Base-by-base conservation (phyloP, 2,888 invertebrate species). In the Noctua janthe region DNA sequence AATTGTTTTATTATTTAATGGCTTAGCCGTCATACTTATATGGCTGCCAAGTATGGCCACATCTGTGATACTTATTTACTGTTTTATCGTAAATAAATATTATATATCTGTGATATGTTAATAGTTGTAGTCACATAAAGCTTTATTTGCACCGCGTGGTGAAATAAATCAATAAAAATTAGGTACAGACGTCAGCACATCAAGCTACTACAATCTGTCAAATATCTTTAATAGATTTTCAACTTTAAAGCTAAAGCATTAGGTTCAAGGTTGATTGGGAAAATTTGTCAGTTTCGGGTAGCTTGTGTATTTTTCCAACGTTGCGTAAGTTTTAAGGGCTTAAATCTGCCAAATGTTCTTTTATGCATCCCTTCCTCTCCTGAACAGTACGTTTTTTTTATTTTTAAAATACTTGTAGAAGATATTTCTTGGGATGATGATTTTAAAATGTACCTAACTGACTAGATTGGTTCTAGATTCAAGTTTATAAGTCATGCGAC, bases 1-100 rank as follows among this genome's bases (percentile, higher is more conserved):
- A 59, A 54, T 54, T 54, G 54, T 54, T 54, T 51, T 47, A 62
- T 81, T 75, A 51, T 77, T 78, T 70, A 54, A 69, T 72, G 35
- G n/a, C 1, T 62, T 59, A 64, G 67, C 56, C 8, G 43, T 23
- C 17, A n/a, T n/a, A 5, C 47, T 29, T n/a, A 29, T 69, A 47
- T 56, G 76, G 47, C 3, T 35, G 35, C 4, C 59, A 29, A 0
- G 6, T 70, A 66, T 73, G 70, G 51, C 49, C 13, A 59, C 6
- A 29, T 49, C 13, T 49, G 23, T 8, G n/a, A 43, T 29, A 49
- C 11, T 39, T 20, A 66, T 35, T 35, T 17, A 15, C 17, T 49
- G 6, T 51, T 59, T 69, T 1, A 67, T 59, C 43, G 23, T 66
- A 8, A 80, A n/a, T 23, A 5, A 35, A 13, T 20, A 13, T 43